These are phyloP conservation scores for Kuschelorhynchus macadamiae DNA, from an alignment of 2,888 invertebrate species.

Conservation along the genomic window DNA sequence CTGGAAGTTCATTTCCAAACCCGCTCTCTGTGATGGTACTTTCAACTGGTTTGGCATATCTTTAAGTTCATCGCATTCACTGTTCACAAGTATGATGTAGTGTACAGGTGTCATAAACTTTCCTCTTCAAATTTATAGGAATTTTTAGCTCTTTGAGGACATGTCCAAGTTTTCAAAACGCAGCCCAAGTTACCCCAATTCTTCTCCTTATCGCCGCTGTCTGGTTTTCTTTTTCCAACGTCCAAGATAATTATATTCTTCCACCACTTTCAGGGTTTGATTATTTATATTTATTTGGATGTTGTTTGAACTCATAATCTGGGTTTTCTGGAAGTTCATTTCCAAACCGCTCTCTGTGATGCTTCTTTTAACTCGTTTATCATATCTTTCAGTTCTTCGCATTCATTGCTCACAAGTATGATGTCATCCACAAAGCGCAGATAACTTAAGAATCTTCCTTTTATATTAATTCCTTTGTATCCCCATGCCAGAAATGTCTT, in stretches of 20 bases:
- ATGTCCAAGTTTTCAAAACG: constrained; percentile 8
- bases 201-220: constrained; percentile 10
- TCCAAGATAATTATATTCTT: constrained; percentile 18
- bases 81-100: no score
- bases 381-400: neutral
- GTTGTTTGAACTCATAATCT: neutral
- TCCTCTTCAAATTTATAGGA: constrained; percentile 6
- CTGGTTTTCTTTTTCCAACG: constrained; percentile 6
- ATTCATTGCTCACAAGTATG: neutral
- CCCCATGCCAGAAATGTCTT: no score
- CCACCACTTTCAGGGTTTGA: constrained; percentile 6
- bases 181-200: constrained; percentile 3
- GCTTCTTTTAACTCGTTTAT: neutral
- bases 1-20: neutral
- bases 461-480: neutral
- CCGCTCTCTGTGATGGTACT: neutral
- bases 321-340: neutral
- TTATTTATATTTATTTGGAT: no score
- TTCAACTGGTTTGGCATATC: no score
- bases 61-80: no score
- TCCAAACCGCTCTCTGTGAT: neutral
- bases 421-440: neutral
- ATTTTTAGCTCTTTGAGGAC: constrained; percentile 10
- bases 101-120: constrained; percentile 15
- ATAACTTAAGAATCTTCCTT: neutral